Conservation (phyloP, 2,113 vertebrate genomes). For the Myrmophylax atrothorax region DNA sequence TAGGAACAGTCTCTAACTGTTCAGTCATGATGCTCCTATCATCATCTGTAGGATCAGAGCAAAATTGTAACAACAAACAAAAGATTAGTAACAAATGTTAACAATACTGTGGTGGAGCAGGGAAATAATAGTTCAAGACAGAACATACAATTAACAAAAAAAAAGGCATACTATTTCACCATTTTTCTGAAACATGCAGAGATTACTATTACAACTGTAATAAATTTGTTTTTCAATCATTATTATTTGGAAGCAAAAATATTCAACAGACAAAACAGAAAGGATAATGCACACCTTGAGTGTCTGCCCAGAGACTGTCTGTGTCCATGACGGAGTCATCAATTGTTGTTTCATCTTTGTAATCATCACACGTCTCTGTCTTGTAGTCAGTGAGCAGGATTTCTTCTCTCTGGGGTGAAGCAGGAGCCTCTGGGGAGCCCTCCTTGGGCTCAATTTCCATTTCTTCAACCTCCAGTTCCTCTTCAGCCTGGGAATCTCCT, state of each 20-base stretch:
- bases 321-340: constrained; percentile 96
- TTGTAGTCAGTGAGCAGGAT: constrained; percentile 82
- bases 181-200: constrained; percentile 40
- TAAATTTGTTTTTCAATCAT: constrained; percentile 36
- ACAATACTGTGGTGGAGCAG: constrained; percentile 2
- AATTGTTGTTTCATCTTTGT: constrained; percentile 95
- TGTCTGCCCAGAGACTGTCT: constrained; percentile 97
- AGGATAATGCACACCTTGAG: constrained; percentile 89
- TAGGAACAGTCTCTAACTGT: constrained; percentile 90
- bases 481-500: constrained; percentile 69
- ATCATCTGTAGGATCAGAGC: constrained; percentile 88
- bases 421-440: constrained; percentile 78
- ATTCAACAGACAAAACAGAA: constrained; percentile 60
- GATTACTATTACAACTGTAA: constrained; percentile 15
- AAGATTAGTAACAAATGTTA: constrained; percentile 72
- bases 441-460: constrained; percentile 81
- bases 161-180: constrained; percentile 31
- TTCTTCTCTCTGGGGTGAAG: constrained; percentile 78
- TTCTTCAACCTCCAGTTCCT: constrained; percentile 68
- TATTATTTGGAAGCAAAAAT: constrained; percentile 57
- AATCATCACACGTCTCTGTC: constrained; percentile 92
- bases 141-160: neutral
- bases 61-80: constrained; percentile 78
- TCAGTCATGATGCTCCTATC: constrained; percentile 95
- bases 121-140: constrained; percentile 46